Evolutionary conservation across 2,888 invertebrate species (phyloP).

Genomic region (Tethea ocularis): DNA sequence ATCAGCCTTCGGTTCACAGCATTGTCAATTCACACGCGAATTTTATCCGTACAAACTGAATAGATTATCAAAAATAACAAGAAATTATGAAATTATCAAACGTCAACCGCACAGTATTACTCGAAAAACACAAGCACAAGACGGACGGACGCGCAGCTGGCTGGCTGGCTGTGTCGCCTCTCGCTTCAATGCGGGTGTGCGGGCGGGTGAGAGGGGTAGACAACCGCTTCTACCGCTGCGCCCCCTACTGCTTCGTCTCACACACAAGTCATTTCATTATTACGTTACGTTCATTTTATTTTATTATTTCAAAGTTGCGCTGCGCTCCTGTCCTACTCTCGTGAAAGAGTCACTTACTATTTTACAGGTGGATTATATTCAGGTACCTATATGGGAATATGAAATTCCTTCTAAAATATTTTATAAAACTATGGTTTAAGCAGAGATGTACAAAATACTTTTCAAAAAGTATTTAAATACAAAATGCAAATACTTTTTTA

Average conservation of each 20-base stretch:
- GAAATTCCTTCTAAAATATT: no score
- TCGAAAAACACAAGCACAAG: slow-evolving; percentile 67
- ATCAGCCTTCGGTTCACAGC: slow-evolving; percentile 38
- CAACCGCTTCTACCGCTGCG: slow-evolving; percentile 58
- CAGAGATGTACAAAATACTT: no score
- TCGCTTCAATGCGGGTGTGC: slow-evolving; percentile 70
- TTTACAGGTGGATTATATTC: no score
- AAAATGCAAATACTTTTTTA: no score
- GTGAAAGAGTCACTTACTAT: no score
- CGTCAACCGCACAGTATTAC: slow-evolving; percentile 77
- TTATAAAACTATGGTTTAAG: no score
- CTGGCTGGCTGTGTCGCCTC: slow-evolving; percentile 69
- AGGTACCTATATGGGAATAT: no score
- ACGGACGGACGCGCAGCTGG: slow-evolving; percentile 70
- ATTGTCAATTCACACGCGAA: slow-evolving; percentile 58
- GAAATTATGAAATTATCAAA: slow-evolving; percentile 62
- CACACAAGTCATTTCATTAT: slow-evolving; percentile 74
- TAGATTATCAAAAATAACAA: slow-evolving; percentile 58
- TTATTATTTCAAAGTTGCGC: slow-evolving; percentile 45
- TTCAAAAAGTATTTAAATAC: no score
- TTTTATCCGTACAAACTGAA: slow-evolving; percentile 54
- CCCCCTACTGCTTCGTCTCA: slow-evolving; percentile 68
- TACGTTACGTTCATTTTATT: slow-evolving; percentile 70
- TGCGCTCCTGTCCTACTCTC: slow-evolving; percentile 3
- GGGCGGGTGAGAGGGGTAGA: slow-evolving; percentile 59